Evolutionary conservation across 1,140 invertebrate genomes (phyloP), one percentile per base, ranked within the genome.

Genomic region (Marisa cornuarietis): DNA sequence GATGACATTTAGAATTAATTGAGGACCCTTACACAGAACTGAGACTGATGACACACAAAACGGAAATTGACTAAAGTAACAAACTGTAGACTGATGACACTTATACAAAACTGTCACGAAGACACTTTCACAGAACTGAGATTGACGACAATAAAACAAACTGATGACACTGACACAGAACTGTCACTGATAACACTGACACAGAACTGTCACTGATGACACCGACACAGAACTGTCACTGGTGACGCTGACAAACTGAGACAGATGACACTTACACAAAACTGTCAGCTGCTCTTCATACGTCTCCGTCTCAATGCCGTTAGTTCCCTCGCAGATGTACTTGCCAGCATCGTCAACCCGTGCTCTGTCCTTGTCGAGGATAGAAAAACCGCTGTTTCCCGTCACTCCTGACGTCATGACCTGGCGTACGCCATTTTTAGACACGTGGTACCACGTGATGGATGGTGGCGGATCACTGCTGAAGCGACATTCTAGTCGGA

Each of bases 401-500:
- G 63, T 77, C 5, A 85, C 72, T 0, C 82, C 82, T 26, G 69
- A 75, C 62, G 82, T 85, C 6, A 85, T 74, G 65, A 79, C 68
- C 75, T 77, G 65, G 31, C 73, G 66, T 9, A 68, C 26, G 16
- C 83, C 83, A n/a, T 80, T 68, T 7, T 24, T 26, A 0, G 61
- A 61, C 58, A 71, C 63, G 68, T 83, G 80, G 65, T 76, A 85
- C 83, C 83, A 85, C 66, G 71, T 63, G 31, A 85, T 78, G 42
- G 52, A 61, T 20, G 82, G 82, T 18, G 49, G 71, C 16, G 83
- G 82, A 0, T 62, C 54, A 6, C 80, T 77, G 10, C 61, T 69
- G 66, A 83, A 82, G 79, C 79, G 81, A n/a, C 83, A 85, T 49
- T 85, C 83, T 18, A 85, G 76, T n/a, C 74, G 66, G 9, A 85